A percentile compares a stretch with the other conserved stretches of the same genome.
phyloP scores from a whole-genome alignment of 2,113 vertebrate species.

The Columba janthina region DNA sequence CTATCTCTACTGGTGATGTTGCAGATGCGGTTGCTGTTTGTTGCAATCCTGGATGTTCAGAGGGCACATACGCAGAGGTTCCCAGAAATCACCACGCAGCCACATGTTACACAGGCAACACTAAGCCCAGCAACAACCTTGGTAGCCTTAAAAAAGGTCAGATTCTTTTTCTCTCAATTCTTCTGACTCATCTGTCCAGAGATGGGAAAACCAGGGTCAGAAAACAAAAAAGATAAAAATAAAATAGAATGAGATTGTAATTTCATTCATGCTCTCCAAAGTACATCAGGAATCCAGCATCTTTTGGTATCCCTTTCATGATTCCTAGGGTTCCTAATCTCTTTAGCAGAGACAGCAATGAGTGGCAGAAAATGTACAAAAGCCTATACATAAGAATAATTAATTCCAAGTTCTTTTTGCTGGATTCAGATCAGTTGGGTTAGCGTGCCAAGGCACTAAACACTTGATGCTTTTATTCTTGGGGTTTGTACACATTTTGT shows the following conservation, averaged over 20 bases:
- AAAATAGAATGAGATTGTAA: not conserved
- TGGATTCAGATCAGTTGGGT: constrained; percentile 6
- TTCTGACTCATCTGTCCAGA: not conserved
- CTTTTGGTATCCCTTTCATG: not conserved
- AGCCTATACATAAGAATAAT: constrained; percentile 1
- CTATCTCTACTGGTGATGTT: not conserved
- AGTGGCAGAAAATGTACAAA: not conserved
- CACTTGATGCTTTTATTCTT: not conserved
- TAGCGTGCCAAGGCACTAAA: not conserved
- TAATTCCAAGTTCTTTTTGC: constrained; percentile 2
- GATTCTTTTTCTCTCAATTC: not conserved
- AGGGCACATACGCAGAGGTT: not conserved
- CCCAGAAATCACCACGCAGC: not conserved
- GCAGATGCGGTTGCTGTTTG: constrained; percentile 4
- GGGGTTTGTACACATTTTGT: constrained; percentile 12
- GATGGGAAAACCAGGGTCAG: not conserved
- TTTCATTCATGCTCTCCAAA: not conserved
- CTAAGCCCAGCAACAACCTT: not conserved
- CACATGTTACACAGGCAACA: not conserved
- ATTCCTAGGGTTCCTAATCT: not conserved
- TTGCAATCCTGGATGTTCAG: not conserved
- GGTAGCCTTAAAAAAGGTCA: not conserved
- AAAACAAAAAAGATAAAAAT: not conserved
- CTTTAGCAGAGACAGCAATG: not conserved
- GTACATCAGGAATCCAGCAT: not conserved